Percentiles rank a stretch among this genome's conserved stretches.
Evolutionary conservation across 2,113 vertebrate species (phyloP).

Genomic region (Meles meles): DNA sequence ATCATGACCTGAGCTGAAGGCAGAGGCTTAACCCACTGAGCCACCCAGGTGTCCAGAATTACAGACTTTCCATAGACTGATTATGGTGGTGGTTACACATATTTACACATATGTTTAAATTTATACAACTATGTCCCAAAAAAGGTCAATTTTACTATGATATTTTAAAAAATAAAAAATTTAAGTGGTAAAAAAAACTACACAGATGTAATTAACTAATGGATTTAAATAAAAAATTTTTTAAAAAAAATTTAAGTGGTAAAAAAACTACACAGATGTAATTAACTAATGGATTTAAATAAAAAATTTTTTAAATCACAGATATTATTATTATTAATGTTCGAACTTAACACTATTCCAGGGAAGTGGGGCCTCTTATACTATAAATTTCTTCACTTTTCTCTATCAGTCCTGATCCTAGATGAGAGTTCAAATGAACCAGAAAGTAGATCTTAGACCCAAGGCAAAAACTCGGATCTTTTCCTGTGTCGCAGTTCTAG

Average conservation of each 20-base stretch:
- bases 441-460: background rate
- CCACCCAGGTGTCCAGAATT: background rate
- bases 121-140: background rate
- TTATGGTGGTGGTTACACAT: background rate
- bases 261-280: background rate
- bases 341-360: conserved; percentile 17
- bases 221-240: background rate
- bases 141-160: background rate
- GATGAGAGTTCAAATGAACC: background rate
- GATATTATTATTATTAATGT: background rate
- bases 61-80: background rate
- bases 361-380: background rate
- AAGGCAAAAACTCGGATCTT: background rate
- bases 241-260: too few species aligned
- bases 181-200: background rate
- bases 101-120: background rate
- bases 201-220: background rate
- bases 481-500: background rate
- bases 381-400: background rate
- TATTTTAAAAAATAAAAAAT: background rate
- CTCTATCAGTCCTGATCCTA: background rate
- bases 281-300: background rate
- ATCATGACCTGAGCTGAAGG: too few species aligned
- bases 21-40: too few species aligned
- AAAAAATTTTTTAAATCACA: background rate